Evolutionary conservation across 2,888 invertebrate genomes (phyloP).

Genomic region (Pseudanteris insignis): DNA sequence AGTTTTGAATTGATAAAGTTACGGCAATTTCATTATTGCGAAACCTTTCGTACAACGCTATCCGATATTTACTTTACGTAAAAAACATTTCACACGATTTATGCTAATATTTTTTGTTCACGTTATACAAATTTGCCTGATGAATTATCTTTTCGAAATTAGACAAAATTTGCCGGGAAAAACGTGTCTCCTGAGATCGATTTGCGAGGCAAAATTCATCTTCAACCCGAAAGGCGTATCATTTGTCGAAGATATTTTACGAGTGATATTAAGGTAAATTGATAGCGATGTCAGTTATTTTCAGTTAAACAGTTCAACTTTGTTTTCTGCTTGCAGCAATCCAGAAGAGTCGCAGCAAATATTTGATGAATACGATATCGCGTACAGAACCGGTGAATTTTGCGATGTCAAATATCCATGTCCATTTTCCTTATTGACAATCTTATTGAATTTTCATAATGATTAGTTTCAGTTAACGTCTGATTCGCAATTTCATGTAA

Average conservation of each 20-base stretch:
- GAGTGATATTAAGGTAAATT: slow-evolving; percentile 72
- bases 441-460: slow-evolving; percentile 49
- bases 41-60: too few species aligned
- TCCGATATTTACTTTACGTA: too few species aligned
- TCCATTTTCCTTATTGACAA: slow-evolving; percentile 58
- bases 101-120: slow-evolving; percentile 7
- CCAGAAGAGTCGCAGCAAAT: slow-evolving; percentile 40
- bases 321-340: slow-evolving; percentile 49
- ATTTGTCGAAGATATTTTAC: slow-evolving; percentile 74
- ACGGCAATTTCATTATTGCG: too few species aligned
- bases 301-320: too few species aligned
- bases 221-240: slow-evolving; percentile 72
- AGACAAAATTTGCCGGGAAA: slow-evolving; percentile 74
- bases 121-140: slow-evolving; percentile 14
- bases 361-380: slow-evolving; percentile 57
- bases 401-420: slow-evolving; percentile 57
- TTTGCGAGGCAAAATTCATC: slow-evolving; percentile 74
- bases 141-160: slow-evolving; percentile 43
- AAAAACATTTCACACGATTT: too few species aligned
- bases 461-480: neutral
- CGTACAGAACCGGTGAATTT: slow-evolving; percentile 48
- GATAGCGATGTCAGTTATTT: too few species aligned
- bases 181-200: slow-evolving; percentile 73
- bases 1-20: too few species aligned
- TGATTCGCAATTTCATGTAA: neutral